Evolutionary conservation across 2,113 vertebrate genomes (phyloP), one percentile per base, ranked within the genome.

Genomic region (Zapus hudsonius): DNA sequence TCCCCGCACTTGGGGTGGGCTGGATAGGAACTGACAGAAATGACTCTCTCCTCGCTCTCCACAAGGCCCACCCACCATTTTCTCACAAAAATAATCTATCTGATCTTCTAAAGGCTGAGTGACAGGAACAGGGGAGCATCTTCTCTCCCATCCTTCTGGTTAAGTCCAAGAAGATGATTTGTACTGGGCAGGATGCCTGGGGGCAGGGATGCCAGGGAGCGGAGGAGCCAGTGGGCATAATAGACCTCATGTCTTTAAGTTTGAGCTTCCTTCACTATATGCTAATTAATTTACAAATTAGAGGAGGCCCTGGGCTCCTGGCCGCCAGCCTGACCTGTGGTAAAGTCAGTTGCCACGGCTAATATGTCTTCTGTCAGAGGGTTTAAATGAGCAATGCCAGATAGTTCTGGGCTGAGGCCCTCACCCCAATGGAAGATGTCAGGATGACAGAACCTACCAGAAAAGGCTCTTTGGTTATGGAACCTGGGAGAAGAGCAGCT

Each of bases 191-290:
- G 13, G n/a, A 12, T 55, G 42, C 64, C 83, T 84, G 57, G n/a
- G 47, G 29, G 16, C 44, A 38, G 38, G 17, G 23, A 7, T 38
- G 16, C 44, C 31, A 36, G 10, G 17, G 4, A 17, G 23, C 13
- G 4, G 27, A 2, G 19, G 4, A 67, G 33, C 11, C 33, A 7
- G 81, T 36, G 44, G 33, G 4, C 59, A 61, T 23, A 9, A 75
- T 88, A 64, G 82, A 57, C 44, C 42, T 33, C 31, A 40, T 12
- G 13, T 91, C 93, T 87, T 93, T 87, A 91, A 94, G 96, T 38
- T 36, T 84, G 70, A 83, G 22, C 2, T 47, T 95, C 69, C 66
- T 91, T 66, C 33, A 67, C 42, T 36, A 1, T 33, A 19, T 4
- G 10, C 72, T 84, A 89, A 87, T 87, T 84, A 74, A 59, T 61